Evolutionary conservation across 2,797 vertebrate species (phyloP).

Genomic region (Paguma larvata): DNA sequence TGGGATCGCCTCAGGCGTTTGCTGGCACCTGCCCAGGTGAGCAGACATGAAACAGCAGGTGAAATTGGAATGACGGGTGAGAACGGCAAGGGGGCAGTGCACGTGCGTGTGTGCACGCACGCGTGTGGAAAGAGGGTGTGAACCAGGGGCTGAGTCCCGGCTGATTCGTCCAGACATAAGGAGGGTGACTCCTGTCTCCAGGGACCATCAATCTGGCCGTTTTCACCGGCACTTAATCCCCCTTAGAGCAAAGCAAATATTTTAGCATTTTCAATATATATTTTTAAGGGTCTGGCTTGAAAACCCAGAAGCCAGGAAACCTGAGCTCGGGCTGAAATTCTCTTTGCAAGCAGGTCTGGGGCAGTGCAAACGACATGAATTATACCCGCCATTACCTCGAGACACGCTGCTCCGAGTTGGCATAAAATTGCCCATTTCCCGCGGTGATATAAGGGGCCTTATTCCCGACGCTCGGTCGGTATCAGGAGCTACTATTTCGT

Average conservation of each 20-base stretch:
- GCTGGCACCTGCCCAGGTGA: background rate
- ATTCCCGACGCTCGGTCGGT: background rate
- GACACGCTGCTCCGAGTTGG: slow-evolving; percentile 67
- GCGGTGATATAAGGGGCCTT: slow-evolving; percentile 40
- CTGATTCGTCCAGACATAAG: background rate
- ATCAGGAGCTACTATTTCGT: slow-evolving; percentile 12
- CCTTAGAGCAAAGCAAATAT: slow-evolving; percentile 40
- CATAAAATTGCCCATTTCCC: slow-evolving; percentile 79
- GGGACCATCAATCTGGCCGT: background rate
- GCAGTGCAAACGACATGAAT: slow-evolving; percentile 64
- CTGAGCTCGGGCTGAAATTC: slow-evolving; percentile 60
- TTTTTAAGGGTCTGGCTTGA: slow-evolving; percentile 51
- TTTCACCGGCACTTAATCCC: background rate
- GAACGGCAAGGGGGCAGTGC: background rate
- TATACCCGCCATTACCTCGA: slow-evolving; percentile 73
- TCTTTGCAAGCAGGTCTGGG: slow-evolving; percentile 49
- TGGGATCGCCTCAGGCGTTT: rapidly evolving
- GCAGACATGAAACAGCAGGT: background rate
- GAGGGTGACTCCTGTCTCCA: background rate
- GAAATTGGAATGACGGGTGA: background rate
- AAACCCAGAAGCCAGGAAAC: slow-evolving; percentile 35
- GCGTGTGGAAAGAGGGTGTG: too few species aligned
- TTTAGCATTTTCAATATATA: slow-evolving; percentile 50
- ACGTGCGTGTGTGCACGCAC: rapidly evolving
- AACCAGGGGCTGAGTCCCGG: background rate